These are phyloP conservation scores for Saturnia japonica DNA, from an alignment of 2,888 invertebrate genomes.

Conservation along the genomic window DNA sequence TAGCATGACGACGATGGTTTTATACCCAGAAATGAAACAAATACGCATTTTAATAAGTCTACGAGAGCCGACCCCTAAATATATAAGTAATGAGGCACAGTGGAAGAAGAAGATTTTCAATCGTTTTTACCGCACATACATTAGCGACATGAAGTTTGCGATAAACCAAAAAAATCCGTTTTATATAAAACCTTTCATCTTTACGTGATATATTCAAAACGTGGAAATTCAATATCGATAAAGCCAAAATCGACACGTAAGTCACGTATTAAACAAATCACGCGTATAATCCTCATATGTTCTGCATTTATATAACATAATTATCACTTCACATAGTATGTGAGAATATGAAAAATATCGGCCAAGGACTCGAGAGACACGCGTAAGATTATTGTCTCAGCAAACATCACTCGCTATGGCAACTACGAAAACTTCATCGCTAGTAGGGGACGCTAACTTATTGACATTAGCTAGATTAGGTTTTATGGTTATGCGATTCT, in stretches of 20 bases:
- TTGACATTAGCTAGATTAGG: neutral
- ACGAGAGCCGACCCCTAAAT: too few relatives aligned
- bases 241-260: neutral
- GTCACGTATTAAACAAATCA: neutral
- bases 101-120: too few relatives aligned
- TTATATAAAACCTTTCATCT: neutral
- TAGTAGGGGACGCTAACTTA: neutral
- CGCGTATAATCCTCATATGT: neutral
- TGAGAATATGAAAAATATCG: slow-evolving; percentile 15
- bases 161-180: too few relatives aligned
- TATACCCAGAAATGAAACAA: too few relatives aligned
- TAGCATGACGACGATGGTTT: too few relatives aligned
- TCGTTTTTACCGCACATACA: too few relatives aligned
- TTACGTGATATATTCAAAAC: neutral
- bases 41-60: too few relatives aligned
- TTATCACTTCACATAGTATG: slow-evolving; percentile 10
- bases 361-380: slow-evolving; percentile 13
- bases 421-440: slow-evolving; percentile 9
- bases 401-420: slow-evolving; percentile 1
- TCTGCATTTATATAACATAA: neutral
- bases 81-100: too few relatives aligned
- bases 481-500: neutral
- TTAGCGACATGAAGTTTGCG: too few relatives aligned
- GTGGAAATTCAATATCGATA: neutral
- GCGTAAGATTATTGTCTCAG: slow-evolving; percentile 3